These are phyloP conservation scores for Nasonia longicornis DNA, from an alignment of 1,140 invertebrate species.

Conservation along the genomic window DNA sequence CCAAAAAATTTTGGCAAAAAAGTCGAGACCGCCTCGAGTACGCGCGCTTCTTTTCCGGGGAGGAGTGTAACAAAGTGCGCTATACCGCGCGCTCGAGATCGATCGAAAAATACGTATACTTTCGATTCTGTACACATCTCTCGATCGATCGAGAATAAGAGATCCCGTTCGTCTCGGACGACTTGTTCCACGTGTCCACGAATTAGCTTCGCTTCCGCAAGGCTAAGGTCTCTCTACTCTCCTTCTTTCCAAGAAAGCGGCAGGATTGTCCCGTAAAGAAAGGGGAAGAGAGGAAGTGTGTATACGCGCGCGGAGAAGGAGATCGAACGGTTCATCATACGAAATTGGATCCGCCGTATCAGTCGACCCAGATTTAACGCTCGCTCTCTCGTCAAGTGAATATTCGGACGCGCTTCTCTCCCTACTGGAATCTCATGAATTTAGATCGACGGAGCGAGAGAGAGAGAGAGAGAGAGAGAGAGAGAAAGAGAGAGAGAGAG, in stretches of 20 bases:
- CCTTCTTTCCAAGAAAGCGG: slow-evolving; percentile 20
- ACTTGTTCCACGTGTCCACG: slow-evolving; percentile 34
- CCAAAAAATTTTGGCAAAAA: background rate
- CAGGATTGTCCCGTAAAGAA: slow-evolving; percentile 17
- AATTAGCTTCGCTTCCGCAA: slow-evolving; percentile 37
- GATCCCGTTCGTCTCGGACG: slow-evolving; percentile 35
- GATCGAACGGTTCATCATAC: slow-evolving; percentile 40
- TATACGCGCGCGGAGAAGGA: background rate
- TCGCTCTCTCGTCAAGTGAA: slow-evolving; percentile 24
- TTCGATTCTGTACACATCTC: background rate
- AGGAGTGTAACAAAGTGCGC: too few relatives aligned
- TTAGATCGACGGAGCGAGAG: slow-evolving; percentile 2
- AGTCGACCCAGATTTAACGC: slow-evolving; percentile 39
- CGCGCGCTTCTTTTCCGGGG: too few relatives aligned
- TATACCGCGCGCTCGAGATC: background rate
- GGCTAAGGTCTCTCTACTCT: slow-evolving; percentile 21
- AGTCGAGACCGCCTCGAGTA: background rate
- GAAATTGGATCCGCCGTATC: slow-evolving; percentile 39
- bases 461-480: background rate
- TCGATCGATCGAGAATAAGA: background rate
- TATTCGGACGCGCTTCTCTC: slow-evolving; percentile 33
- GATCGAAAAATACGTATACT: background rate
- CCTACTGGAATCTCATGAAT: slow-evolving; percentile 42
- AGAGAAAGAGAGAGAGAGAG: background rate
- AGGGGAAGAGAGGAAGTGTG: slow-evolving; percentile 4